Evolutionary conservation across 2,888 invertebrate genomes (phyloP), one percentile per base, ranked within the genome.

Genomic region (Monochamus alternatus): DNA sequence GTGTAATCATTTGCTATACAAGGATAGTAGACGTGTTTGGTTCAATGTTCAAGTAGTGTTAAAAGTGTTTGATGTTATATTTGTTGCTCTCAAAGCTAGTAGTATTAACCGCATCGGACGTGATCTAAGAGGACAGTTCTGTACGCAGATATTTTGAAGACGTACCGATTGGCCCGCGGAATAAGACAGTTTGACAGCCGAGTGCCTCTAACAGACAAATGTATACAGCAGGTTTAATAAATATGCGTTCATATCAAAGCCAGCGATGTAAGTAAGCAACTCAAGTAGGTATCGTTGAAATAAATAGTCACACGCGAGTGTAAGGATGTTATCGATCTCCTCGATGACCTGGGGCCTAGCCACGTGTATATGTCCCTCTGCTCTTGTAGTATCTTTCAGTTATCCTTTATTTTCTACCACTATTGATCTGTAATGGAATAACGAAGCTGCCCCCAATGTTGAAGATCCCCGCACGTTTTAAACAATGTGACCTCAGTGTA

Each of bases 381-480:
- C 86, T 87, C 86, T 88, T 87, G 87, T 87, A 88, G 87, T 87
- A 85, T 86, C 86, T 86, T 87, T 86, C 85, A 85, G 84, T 87
- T 87, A 84, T 85, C 84, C 87, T 86, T 86, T 87, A 87, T 87
- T 88, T 86, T 87, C 86, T 86, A 87, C 86, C 85, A 87, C 86
- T 88, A 87, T 88, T 88, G 88, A 88, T 88, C 86, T 88, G 86
- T 87, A 85, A 88, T 87, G 88, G 87, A 86, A 86, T 87, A 87
- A 88, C 85, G 87, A 88, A 88, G 89, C 88, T 86, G 89, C 87
- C 88, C 85, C 88, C 80, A 80, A 89, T 89, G 89, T 89, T 89
- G 89, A 89, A 89, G 89, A 89, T 89, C 86, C 89, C 89, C 87
- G 89, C 89, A 89, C 89, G 89, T 89, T 89, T 89, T 88, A 89